Evolutionary conservation across 2,888 invertebrate species (phyloP).

Genomic region (Ganaspis brasiliensis): DNA sequence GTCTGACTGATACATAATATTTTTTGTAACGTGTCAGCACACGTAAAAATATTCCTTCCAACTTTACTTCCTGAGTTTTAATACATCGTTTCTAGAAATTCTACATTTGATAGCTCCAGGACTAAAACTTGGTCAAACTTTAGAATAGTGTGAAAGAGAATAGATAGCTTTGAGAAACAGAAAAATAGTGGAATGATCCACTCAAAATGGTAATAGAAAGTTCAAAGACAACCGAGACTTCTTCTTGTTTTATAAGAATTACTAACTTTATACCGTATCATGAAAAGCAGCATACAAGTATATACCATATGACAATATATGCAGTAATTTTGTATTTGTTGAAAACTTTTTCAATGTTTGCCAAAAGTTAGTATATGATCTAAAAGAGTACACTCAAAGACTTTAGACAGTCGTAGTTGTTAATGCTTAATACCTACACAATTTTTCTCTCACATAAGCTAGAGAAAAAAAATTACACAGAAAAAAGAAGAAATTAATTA

Average conservation of each 20-base stretch:
- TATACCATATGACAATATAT: not conserved
- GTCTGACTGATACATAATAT: not conserved
- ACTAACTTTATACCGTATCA: conserved; percentile 18
- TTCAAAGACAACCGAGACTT: conserved; percentile 57
- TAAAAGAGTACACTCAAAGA: too few species aligned
- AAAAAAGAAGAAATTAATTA: not conserved
- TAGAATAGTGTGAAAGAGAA: not conserved
- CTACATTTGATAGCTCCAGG: not conserved
- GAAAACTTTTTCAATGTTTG: too few species aligned
- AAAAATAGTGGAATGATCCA: conserved; percentile 42
- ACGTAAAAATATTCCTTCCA: not conserved
- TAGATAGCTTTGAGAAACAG: not conserved
- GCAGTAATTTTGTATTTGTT: not conserved
- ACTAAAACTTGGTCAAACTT: conserved; percentile 21
- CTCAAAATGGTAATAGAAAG: conserved; percentile 61
- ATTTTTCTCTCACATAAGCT: not conserved
- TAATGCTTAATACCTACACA: too few species aligned
- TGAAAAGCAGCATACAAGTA: not conserved
- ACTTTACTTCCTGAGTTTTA: not conserved
- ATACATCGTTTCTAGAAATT: not conserved
- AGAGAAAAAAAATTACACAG: not conserved
- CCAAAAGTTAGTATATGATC: too few species aligned
- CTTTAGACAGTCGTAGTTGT: too few species aligned
- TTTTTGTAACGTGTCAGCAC: too few species aligned
- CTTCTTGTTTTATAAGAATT: conserved; percentile 54